Conservation (phyloP, 2,888 invertebrate genomes). For the Sceliomorpha sp. region DNA sequence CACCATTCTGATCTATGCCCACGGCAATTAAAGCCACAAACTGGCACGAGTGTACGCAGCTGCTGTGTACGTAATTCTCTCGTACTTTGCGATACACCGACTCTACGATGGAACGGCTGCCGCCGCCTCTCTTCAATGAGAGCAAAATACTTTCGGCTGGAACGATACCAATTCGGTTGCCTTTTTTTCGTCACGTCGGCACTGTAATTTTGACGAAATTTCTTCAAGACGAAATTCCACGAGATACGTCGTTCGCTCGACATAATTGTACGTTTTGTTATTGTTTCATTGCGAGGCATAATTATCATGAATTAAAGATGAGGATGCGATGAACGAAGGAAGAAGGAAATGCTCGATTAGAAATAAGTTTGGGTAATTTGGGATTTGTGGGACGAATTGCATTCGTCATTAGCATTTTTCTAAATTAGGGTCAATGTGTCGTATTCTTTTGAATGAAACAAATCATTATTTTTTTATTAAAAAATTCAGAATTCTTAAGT, state of each 20-base stretch:
- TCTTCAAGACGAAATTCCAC: slow-evolving; percentile 7
- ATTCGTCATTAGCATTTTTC: no score
- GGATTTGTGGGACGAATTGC: no score
- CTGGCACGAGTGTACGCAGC: slow-evolving; percentile 41
- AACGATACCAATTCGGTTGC: slow-evolving; percentile 16
- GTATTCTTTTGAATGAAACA: no score
- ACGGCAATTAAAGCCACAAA: slow-evolving; percentile 44
- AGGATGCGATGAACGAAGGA: no score
- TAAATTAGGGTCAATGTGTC: no score
- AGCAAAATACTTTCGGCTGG: slow-evolving; percentile 15
- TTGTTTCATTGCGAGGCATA: no score
- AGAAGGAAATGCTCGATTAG: no score
- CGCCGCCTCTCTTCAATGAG: slow-evolving; percentile 1
- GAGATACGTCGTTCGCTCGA: slow-evolving; percentile 6
- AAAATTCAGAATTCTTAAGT: no score
- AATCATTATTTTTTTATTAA: no score
- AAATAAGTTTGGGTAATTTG: no score
- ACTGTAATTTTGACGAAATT: slow-evolving; percentile 13
- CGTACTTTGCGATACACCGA: slow-evolving; percentile 17
- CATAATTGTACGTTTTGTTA: no score
- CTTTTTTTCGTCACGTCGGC: slow-evolving; percentile 4
- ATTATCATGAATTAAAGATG: no score
- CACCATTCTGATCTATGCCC: slow-evolving; percentile 35
- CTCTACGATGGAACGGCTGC: slow-evolving; percentile 13
- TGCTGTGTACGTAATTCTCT: slow-evolving; percentile 36